Conservation (phyloP, 2,888 invertebrate genomes). For the Ectobius pallidus region DNA sequence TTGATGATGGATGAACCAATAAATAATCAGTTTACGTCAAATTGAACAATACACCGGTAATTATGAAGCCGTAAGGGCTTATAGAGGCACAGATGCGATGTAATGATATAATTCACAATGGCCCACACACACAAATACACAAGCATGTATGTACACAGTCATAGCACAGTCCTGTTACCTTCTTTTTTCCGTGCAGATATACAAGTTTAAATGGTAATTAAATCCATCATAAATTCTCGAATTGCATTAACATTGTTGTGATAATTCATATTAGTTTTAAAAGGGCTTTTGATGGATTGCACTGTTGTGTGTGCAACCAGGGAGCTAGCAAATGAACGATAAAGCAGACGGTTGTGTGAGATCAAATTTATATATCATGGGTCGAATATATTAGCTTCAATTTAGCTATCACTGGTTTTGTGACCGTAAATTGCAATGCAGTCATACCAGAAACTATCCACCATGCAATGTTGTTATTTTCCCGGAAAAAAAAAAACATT, state of each 20-base stretch:
- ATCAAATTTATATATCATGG: conserved; percentile 29
- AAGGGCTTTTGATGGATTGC: conserved; percentile 27
- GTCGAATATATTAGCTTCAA: conserved; percentile 30
- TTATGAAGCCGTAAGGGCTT: conserved; percentile 37
- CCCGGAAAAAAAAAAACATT: no score
- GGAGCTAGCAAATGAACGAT: conserved; percentile 3
- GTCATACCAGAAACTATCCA: background rate
- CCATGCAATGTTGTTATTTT: no score
- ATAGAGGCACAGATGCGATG: conserved; percentile 13
- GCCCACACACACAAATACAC: conserved; percentile 3
- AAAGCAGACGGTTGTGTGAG: conserved; percentile 13
- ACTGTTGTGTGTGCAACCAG: background rate
- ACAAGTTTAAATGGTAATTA: conserved; percentile 32
- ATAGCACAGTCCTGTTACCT: conserved; percentile 11
- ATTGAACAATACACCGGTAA: conserved; percentile 40
- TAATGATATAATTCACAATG: conserved; percentile 23
- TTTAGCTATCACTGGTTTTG: conserved; percentile 14
- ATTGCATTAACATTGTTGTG: conserved; percentile 28
- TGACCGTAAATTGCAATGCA: background rate
- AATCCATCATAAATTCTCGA: conserved; percentile 28
- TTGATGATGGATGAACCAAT: conserved; percentile 39
- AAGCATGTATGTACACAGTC: background rate
- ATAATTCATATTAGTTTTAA: conserved; percentile 28
- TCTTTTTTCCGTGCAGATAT: conserved; percentile 12
- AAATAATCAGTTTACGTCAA: conserved; percentile 41